Evolutionary conservation across 2,113 vertebrate genomes (phyloP).

Genomic region (Archocentrus centrarchus): DNA sequence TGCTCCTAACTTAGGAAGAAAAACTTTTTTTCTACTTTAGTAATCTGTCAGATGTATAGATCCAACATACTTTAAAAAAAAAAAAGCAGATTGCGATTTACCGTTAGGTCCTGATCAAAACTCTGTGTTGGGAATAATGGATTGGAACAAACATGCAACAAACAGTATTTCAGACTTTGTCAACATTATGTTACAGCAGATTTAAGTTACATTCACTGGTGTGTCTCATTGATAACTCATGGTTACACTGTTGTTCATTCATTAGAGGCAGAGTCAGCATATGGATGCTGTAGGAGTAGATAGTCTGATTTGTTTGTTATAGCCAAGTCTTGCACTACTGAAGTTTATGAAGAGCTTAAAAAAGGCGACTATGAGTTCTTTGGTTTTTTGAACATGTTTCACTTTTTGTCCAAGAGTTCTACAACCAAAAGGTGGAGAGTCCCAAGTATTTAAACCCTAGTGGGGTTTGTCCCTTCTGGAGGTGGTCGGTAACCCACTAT

Average conservation of each 20-base stretch:
- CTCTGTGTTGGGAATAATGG: background rate
- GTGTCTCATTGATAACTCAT: background rate
- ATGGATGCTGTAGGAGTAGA: background rate
- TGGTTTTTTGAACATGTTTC: too few species aligned
- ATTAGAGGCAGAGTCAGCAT: background rate
- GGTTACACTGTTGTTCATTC: background rate
- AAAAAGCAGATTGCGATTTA: background rate
- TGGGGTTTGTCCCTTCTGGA: too few species aligned
- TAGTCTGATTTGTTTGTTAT: background rate
- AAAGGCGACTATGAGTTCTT: too few species aligned
- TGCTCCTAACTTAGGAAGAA: background rate
- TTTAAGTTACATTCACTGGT: background rate
- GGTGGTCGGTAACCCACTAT: too few species aligned
- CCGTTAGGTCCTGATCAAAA: background rate
- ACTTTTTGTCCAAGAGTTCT: too few species aligned
- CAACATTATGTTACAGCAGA: background rate
- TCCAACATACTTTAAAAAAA: background rate
- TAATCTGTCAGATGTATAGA: background rate
- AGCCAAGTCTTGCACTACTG: background rate
- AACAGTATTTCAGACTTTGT: too few species aligned
- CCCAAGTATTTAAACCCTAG: too few species aligned
- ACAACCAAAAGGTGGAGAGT: too few species aligned
- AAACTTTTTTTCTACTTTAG: background rate
- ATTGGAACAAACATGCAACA: too few species aligned
- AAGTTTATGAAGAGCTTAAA: background rate